Evolutionary conservation across 2,888 invertebrate species (phyloP).

Genomic region (Plebejus melissa): DNA sequence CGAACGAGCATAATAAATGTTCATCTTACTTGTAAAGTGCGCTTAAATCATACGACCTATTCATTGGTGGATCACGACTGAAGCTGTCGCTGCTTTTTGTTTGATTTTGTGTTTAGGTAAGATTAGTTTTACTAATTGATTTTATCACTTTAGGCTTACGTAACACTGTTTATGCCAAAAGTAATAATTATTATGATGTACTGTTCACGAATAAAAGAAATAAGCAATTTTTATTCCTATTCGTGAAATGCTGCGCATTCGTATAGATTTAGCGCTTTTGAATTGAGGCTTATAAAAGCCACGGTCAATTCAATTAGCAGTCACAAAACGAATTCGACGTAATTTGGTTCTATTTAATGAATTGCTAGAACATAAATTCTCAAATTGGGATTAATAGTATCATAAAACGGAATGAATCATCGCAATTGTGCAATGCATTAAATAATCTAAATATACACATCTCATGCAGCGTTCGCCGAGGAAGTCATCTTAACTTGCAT

Average conservation of each 20-base stretch:
- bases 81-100: not conserved
- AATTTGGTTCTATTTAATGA: not conserved
- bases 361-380: constrained; percentile 3
- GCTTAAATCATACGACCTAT: constrained; percentile 44
- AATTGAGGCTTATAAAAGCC: constrained; percentile 1
- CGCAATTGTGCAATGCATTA: constrained; percentile 30
- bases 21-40: constrained; percentile 53
- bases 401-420: constrained; percentile 21
- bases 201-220: not conserved
- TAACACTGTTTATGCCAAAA: not conserved
- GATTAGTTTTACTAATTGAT: too few relatives aligned
- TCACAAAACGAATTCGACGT: not conserved
- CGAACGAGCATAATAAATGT: constrained; percentile 52
- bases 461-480: constrained; percentile 41
- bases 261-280: not conserved
- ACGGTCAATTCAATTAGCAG: constrained; percentile 3
- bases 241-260: not conserved
- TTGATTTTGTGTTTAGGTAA: not conserved
- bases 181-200: too few relatives aligned
- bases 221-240: not conserved
- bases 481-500: constrained; percentile 49
- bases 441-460: constrained; percentile 37
- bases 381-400: constrained; percentile 11
- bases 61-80: constrained; percentile 6
- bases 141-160: too few relatives aligned